A percentile compares a stretch with the other conserved stretches of the same genome.
phyloP scores from a whole-genome alignment of 2,797 vertebrate genomes.

The Notolepis coatsorum region DNA sequence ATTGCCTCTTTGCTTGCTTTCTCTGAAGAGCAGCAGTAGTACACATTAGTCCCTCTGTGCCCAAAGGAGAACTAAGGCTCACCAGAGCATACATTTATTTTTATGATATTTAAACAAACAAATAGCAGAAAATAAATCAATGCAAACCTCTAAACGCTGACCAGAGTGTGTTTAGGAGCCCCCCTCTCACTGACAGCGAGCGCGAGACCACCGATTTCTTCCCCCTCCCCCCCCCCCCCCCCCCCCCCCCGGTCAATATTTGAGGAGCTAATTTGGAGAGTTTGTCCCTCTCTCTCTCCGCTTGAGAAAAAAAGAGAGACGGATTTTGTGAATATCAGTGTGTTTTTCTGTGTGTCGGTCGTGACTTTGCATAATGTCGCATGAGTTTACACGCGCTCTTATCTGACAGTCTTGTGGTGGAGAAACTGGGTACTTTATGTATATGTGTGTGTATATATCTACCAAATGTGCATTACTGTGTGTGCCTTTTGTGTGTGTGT shows the following conservation, averaged over 20 bases:
- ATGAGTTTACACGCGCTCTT: conserved; percentile 5
- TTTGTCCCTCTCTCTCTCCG: conserved; percentile 70
- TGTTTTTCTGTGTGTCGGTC: conserved; percentile 5
- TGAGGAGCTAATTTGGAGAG: conserved; percentile 84
- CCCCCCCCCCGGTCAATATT: conserved; percentile 78
- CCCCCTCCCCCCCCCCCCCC: conserved; percentile 5
- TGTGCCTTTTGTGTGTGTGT: conserved; percentile 41
- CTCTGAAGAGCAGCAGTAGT: conserved; percentile 42
- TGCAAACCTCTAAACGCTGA: conserved; percentile 74
- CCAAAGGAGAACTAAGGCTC: conserved; percentile 75
- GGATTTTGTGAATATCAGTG: conserved; percentile 27
- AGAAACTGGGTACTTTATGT: not conserved
- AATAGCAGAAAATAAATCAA: conserved; percentile 84
- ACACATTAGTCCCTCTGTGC: conserved; percentile 82
- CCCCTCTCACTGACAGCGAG: conserved; percentile 70
- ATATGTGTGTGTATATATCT: not conserved
- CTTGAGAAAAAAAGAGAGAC: conserved; percentile 22
- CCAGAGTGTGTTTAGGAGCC: conserved; percentile 78
- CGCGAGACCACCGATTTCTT: conserved; percentile 78
- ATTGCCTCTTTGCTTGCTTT: conserved; percentile 61
- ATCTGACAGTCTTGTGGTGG: conserved; percentile 13
- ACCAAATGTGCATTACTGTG: conserved; percentile 50
- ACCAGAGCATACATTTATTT: conserved; percentile 80
- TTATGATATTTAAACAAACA: conserved; percentile 84
- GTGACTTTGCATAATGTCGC: conserved; percentile 1